phyloP scores from a whole-genome alignment of 1,140 invertebrate genomes.

The Drosophila orosa region DNA sequence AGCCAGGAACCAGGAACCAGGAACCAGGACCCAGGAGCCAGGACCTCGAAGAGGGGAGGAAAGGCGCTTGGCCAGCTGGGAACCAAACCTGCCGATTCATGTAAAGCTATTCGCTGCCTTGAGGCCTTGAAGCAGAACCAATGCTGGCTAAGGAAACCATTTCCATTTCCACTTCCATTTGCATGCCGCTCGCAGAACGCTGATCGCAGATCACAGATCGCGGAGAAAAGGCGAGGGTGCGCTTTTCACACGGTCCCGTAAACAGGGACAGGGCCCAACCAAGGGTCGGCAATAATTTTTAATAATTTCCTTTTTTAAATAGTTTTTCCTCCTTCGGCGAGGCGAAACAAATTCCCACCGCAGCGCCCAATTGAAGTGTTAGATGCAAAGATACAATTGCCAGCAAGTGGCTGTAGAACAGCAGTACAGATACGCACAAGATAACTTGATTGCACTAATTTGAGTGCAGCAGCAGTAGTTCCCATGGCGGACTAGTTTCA shows the following conservation, averaged over 20 bases:
- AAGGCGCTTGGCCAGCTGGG: constrained; percentile 38
- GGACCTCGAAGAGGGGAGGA: constrained; percentile 40
- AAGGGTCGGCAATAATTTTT: constrained; percentile 77
- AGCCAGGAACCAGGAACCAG: no score
- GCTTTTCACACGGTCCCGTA: constrained; percentile 68
- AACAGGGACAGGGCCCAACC: constrained; percentile 15
- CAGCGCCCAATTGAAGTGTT: constrained; percentile 74
- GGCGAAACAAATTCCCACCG: constrained; percentile 72
- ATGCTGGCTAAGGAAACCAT: constrained; percentile 37
- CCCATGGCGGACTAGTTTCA: constrained; percentile 66
- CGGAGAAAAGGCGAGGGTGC: constrained; percentile 55
- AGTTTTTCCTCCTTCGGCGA: constrained; percentile 74
- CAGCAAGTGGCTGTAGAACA: constrained; percentile 60
- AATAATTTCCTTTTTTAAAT: constrained; percentile 83
- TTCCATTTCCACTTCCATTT: constrained; percentile 60
- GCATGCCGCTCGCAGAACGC: constrained; percentile 11
- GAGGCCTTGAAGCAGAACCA: constrained; percentile 73
- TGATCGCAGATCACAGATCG: constrained; percentile 22
- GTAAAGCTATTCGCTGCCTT: constrained; percentile 56
- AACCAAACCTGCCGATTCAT: constrained; percentile 57
- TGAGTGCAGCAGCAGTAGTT: constrained; percentile 61
- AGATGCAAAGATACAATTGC: constrained; percentile 81
- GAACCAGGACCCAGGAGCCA: constrained; percentile 32
- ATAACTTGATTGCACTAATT: constrained; percentile 84
- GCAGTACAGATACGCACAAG: constrained; percentile 66